Base-by-base conservation (phyloP, 2,888 invertebrate genomes). In the Caenorhabditis japonica region DNA sequence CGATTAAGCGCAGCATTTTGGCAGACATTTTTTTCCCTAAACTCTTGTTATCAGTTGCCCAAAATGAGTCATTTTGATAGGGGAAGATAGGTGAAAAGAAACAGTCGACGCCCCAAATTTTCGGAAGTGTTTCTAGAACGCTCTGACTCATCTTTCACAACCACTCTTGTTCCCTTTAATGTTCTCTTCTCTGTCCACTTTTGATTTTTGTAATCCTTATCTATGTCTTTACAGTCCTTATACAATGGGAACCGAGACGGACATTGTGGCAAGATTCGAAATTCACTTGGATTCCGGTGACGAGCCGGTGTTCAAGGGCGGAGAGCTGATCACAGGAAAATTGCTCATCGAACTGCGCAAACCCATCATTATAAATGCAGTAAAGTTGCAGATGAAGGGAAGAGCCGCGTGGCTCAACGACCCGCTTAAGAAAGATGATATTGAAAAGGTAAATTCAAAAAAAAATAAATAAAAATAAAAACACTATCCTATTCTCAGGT, bases 351-450 rank as follows among this genome's bases (percentile, higher is more conserved):
- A 79, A 21, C 53, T 79, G 13, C 61, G 73, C 36, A 72, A 73
- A 19, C 70, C 75, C 17, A 77, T 75, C 13, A 73, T 77, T 44
- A 79, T 79, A 46, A 76, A 77, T 61, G 76, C 75, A 8, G 72
- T 79, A 43, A 79, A 79, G 25, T 43, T 79, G 38, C 81, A 81
- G 53, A 81, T 81, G 75, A 79, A 81, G 36, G 81, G 81, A 61
- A 51, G 81, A 36, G 79, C 81, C 27, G 76, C 71, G 8, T 80
- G 74, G 74, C 43, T 80, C 33, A 79, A 79, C 30, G 79, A 81
- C 56, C 76, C 79, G 12, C 41, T 74, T 56, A 79, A 79, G 47
- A 78, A 78, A 43, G 79, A 74, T 36, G 79, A 80, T 41, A 78
- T 78, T 46, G 81, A 81, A 49, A 81, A 81, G 72, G 79, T 79